A percentile compares a stretch with the other conserved stretches of the same genome.
Evolutionary conservation across 2,113 vertebrate genomes (phyloP).

Genomic region (Piprites chloris): DNA sequence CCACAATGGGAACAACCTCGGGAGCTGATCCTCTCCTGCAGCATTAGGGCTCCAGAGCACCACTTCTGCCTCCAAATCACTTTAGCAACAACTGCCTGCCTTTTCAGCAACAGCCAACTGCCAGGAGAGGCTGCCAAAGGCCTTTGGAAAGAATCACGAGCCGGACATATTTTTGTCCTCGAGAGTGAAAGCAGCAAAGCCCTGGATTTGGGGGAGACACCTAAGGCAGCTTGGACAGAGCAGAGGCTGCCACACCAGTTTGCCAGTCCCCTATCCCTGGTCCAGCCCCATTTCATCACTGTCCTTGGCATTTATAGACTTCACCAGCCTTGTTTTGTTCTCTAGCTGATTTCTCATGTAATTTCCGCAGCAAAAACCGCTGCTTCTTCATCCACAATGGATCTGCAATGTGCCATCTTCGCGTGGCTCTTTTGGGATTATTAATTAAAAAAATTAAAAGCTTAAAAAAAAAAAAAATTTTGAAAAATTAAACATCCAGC

Average conservation of each 20-base stretch:
- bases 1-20: accelerated
- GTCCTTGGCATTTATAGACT: not conserved
- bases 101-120: conserved; percentile 17
- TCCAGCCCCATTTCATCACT: not conserved
- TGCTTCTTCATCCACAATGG: not conserved
- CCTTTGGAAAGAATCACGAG: conserved; percentile 1
- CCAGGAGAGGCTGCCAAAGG: conserved; percentile 45
- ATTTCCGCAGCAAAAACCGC: not conserved
- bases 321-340: not conserved
- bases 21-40: not conserved
- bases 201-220: not conserved
- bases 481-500: not conserved
- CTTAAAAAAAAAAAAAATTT: too few relatives aligned
- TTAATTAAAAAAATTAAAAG: not conserved
- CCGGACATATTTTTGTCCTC: not conserved
- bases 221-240: not conserved
- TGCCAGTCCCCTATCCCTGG: not conserved
- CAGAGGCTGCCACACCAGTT: not conserved
- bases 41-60: not conserved
- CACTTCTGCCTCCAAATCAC: not conserved
- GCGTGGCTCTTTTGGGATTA: not conserved
- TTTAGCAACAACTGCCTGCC: conserved; percentile 30
- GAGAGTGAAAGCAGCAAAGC: not conserved
- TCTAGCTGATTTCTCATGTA: not conserved
- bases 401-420: not conserved